These are phyloP conservation scores for Acanthiza pusilla DNA, from an alignment of 2,797 vertebrate species.

Conservation along the genomic window DNA sequence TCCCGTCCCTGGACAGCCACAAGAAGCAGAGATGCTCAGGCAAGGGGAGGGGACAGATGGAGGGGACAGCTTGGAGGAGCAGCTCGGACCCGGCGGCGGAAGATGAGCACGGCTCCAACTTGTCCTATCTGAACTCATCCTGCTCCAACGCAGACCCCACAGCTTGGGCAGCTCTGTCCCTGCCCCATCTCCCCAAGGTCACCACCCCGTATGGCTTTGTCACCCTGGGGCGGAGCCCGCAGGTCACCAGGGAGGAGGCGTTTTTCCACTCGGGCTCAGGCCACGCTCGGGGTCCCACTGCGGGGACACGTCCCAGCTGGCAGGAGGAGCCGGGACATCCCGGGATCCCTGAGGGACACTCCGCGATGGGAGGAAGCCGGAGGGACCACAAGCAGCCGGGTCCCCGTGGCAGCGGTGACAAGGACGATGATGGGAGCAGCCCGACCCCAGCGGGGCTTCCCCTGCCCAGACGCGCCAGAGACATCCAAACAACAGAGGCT, in stretches of 20 bases:
- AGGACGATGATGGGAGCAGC: rapidly evolving
- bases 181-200: constrained; percentile 39
- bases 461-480: neutral
- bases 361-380: rapidly evolving
- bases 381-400: neutral
- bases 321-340: neutral
- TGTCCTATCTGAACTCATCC: rapidly evolving
- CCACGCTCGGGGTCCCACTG: neutral
- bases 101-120: neutral
- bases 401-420: neutral
- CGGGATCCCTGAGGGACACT: neutral
- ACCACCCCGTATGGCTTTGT: neutral
- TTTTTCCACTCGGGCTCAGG: neutral
- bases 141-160: neutral
- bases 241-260: neutral
- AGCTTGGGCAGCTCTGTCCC: neutral
- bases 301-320: neutral
- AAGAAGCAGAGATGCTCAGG: neutral
- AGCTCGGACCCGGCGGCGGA: constrained; percentile 47
- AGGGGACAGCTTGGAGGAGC: constrained; percentile 44
- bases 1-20: constrained; percentile 64
- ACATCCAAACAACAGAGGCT: rapidly evolving
- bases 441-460: neutral
- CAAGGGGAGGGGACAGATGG: neutral
- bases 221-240: constrained; percentile 29